Conservation (phyloP, 2,113 vertebrate species). For the Catharus bicknelli region DNA sequence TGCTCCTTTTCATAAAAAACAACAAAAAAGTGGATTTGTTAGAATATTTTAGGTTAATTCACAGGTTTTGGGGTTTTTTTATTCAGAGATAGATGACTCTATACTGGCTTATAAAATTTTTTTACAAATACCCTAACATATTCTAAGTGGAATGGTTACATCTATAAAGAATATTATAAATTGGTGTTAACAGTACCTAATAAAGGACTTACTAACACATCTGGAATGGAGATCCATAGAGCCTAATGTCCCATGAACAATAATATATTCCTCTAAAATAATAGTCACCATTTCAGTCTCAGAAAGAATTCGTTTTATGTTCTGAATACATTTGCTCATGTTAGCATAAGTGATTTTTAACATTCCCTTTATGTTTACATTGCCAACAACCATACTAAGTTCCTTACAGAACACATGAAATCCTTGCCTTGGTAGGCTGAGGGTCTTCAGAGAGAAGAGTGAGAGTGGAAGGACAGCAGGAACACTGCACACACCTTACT, state of each 20-base stretch:
- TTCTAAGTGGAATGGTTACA: neutral
- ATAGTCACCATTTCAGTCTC: neutral
- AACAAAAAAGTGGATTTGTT: neutral
- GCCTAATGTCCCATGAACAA: neutral
- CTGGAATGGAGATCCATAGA: neutral
- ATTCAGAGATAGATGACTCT: neutral
- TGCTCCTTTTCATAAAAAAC: neutral
- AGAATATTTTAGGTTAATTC: neutral
- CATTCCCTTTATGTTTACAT: neutral
- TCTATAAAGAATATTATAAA: neutral
- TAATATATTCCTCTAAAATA: neutral
- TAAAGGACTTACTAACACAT: neutral
- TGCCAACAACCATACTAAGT: neutral
- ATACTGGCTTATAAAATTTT: neutral
- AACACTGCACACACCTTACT: neutral
- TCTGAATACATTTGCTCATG: neutral
- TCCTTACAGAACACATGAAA: neutral
- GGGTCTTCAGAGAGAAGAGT: fast-evolving
- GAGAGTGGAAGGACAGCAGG: neutral
- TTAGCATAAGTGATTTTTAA: neutral
- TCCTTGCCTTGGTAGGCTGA: neutral
- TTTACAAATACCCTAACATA: neutral
- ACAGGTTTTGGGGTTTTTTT: neutral
- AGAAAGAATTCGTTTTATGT: neutral
- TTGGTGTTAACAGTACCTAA: neutral